Base-by-base conservation (phyloP, 2,888 invertebrate genomes). In the Leucozona laternaria region DNA sequence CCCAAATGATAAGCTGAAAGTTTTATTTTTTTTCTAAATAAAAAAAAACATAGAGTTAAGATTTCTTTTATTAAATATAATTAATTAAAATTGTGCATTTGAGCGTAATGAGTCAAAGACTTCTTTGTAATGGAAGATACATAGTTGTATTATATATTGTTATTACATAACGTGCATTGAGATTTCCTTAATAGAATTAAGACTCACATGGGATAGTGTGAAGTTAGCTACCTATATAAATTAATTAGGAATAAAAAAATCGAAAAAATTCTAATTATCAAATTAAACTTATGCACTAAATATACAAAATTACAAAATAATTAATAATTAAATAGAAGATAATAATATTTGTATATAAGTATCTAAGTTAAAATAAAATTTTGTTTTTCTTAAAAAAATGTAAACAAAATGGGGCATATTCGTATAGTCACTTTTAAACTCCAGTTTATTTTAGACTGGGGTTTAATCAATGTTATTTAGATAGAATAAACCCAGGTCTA, bases 11-110 rank as follows among this genome's bases (percentile, higher is more conserved):
- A n/a, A n/a, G n/a, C n/a, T n/a, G n/a, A n/a, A n/a, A n/a, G n/a
- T n/a, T n/a, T n/a, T n/a, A n/a, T n/a, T n/a, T n/a, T n/a, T 31
- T 31, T 28, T 28, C 28, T 5, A 28, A 6, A 31, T 7, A 31
- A 31, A 31, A 31, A 6, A 28, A 3, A 28, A 31, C 31, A 28
- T 28, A 28, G 28, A 28, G 4, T 31, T 6, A 1, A 68, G 50
- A 25, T 45, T 48, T 48, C 15, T 53, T 53, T 75, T 76, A 45
- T 79, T 84, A 7, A 48, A 8, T 48, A 37, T 50, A 53, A 53
- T 34, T 80, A 76, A 79, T 84, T 17, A 79, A 84, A 84, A 80
- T 79, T 84, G 84, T 84, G 84, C 84, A 76, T 79, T 84, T 79
- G 79, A 79, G 84, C 84, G 55, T 84, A 64, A 45, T 82, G 60